A percentile compares a stretch with the other conserved stretches of the same genome.
phyloP scores from a whole-genome alignment of 1,140 invertebrate species.

The Heterodera carotae region DNA sequence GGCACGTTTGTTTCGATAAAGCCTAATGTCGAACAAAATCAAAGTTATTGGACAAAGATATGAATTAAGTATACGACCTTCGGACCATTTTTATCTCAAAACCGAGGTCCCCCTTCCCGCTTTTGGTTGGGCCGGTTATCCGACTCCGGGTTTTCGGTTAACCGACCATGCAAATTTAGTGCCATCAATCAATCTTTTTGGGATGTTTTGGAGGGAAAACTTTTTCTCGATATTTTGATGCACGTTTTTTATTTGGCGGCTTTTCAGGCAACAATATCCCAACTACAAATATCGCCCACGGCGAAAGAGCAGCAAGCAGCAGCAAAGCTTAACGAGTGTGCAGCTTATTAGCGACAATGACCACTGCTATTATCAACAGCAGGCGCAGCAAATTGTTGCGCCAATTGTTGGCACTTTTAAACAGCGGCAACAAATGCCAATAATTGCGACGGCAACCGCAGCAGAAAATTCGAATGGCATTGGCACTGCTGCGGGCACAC shows the following conservation, averaged over 20 bases:
- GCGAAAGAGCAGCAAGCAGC: not conserved
- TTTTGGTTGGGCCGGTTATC: not conserved
- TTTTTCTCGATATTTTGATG: too few species aligned
- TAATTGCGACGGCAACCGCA: not conserved
- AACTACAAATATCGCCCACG: slow-evolving; percentile 29
- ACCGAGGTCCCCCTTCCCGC: not conserved
- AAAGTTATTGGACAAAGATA: too few species aligned
- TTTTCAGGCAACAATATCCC: slow-evolving; percentile 24
- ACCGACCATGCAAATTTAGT: not conserved
- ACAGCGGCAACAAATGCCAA: not conserved
- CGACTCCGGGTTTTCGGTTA: not conserved
- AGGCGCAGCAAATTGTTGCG: not conserved
- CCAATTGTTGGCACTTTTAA: not conserved
- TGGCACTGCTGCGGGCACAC: too few species aligned
- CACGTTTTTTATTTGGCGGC: too few species aligned
- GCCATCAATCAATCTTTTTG: not conserved
- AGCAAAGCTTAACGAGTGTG: not conserved
- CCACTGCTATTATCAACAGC: not conserved
- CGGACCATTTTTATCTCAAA: not conserved
- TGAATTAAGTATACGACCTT: too few species aligned
- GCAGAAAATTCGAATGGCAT: not conserved
- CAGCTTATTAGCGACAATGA: not conserved
- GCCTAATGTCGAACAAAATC: too few species aligned
- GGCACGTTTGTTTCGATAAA: too few species aligned
- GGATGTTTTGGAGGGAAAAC: too few species aligned